Conservation (phyloP, 2,888 invertebrate genomes). For the Pachycephus smyrnensis region DNA sequence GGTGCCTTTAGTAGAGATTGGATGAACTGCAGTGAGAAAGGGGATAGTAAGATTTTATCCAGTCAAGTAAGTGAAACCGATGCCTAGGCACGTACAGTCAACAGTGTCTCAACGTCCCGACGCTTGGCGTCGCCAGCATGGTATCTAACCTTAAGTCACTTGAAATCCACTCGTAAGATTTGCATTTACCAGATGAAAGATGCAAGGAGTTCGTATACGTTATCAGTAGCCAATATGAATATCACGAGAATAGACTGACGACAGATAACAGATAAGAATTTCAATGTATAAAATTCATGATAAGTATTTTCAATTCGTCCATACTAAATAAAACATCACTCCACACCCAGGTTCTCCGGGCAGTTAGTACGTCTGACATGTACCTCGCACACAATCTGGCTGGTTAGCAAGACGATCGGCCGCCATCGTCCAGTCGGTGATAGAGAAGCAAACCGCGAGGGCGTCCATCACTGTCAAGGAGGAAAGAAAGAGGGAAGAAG, state of each 20-base stretch:
- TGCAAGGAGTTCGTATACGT: neutral
- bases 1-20: neutral
- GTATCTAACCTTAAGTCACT: neutral
- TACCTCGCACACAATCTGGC: slow-evolving; percentile 58
- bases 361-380: slow-evolving; percentile 62
- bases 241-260: neutral
- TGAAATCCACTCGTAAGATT: neutral
- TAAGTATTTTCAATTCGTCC: slow-evolving; percentile 21
- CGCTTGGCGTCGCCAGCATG: slow-evolving; percentile 14
- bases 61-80: slow-evolving; percentile 51
- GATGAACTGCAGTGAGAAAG: slow-evolving; percentile 31
- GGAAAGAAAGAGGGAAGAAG: slow-evolving; percentile 13
- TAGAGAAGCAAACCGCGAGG: slow-evolving; percentile 60
- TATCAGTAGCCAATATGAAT: neutral
- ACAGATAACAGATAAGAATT: neutral
- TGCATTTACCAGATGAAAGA: neutral
- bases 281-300: neutral
- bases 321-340: slow-evolving; percentile 64
- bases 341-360: slow-evolving; percentile 23
- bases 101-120: slow-evolving; percentile 41
- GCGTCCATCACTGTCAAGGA: slow-evolving; percentile 59
- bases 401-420: slow-evolving; percentile 46
- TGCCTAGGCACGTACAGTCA: slow-evolving; percentile 61
- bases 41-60: slow-evolving; percentile 56
- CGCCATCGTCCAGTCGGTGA: slow-evolving; percentile 44